Percentiles rank a stretch among this genome's conserved stretches.
phyloP scores from a whole-genome alignment of 2,113 vertebrate genomes.

The Phasianus colchicus region DNA sequence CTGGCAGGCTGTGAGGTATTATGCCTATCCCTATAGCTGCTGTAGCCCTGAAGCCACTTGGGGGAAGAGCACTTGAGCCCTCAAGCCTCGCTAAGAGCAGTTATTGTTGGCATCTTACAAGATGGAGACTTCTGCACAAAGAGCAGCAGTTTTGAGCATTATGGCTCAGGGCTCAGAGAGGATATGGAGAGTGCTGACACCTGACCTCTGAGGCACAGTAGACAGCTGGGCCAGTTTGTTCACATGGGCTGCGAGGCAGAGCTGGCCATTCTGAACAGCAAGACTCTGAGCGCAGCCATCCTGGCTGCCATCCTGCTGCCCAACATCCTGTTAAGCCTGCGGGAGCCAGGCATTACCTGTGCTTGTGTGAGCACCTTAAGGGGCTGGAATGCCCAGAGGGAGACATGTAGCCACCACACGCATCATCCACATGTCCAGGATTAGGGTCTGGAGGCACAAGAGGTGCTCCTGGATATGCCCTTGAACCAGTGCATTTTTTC shows the following conservation, averaged over 20 bases:
- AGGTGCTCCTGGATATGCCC: neutral
- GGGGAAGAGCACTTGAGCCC: neutral
- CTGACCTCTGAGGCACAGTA: neutral
- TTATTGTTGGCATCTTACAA: neutral
- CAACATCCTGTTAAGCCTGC: neutral
- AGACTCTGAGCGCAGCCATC: neutral
- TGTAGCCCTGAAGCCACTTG: neutral
- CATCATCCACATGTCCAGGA: neutral
- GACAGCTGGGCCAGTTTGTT: neutral
- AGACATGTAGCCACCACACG: neutral
- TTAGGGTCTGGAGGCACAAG: neutral
- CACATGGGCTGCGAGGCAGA: neutral
- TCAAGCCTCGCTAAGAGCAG: neutral
- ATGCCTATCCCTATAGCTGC: neutral
- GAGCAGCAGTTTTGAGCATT: neutral
- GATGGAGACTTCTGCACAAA: neutral
- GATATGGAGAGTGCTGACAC: neutral
- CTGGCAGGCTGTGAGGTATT: neutral
- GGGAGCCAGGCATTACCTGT: neutral
- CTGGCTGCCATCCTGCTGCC: neutral
- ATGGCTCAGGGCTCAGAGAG: neutral
- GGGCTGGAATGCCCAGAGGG: neutral
- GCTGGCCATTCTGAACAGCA: neutral
- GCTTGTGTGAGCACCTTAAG: neutral
- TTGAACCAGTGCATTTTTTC: slow-evolving; percentile 72